Evolutionary conservation across 2,113 vertebrate species (phyloP), one percentile per base, ranked within the genome.

Genomic region (Pygoscelis adeliae): DNA sequence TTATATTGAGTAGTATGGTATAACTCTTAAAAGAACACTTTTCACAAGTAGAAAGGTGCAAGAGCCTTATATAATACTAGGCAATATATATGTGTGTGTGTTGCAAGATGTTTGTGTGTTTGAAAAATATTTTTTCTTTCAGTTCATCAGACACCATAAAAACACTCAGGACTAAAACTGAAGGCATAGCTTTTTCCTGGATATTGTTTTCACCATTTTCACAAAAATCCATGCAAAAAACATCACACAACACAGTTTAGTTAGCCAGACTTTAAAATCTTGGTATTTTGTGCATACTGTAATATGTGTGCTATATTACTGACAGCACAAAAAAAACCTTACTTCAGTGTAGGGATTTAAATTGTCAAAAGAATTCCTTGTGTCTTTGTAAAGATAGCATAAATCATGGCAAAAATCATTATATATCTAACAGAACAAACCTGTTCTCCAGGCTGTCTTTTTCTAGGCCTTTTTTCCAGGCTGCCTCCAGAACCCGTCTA

Each of bases 151-250:
- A 22, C 25, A 38, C n/a, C 17, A 14, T 7, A 16, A 66, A 46
- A 53, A 14, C 27, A 13, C 22, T 14, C 49, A 18, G 29, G 21
- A 25, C 30, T 42, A 20, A 46, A 36, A 26, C 10, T 8, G 32
- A 70, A 81, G 5, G 23, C 66, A 10, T 1, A 29, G 5, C n/a
- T 61, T 92, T 78, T 30, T 11, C 61, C 36, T 21, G 32, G 27
- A 8, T 27, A 9, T 13, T 1, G 0, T 63, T 32, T 76, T 12
- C 29, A 3, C 4, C 6, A 1, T 9, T 40, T 36, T 23, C 53
- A 61, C 36, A 44, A 59, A 66, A 90, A 49, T 12, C 15, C 32
- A 7, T 0, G 1, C 21, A 30, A 47, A 47, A 36, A 38, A 25
- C 23, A 5, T 15, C 50, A 18, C 36, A 47, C 32, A 4, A 4